A percentile compares a stretch with the other conserved stretches of the same genome.
Evolutionary conservation across 2,797 vertebrate species (phyloP).

Genomic region (Fringilla coelebs): DNA sequence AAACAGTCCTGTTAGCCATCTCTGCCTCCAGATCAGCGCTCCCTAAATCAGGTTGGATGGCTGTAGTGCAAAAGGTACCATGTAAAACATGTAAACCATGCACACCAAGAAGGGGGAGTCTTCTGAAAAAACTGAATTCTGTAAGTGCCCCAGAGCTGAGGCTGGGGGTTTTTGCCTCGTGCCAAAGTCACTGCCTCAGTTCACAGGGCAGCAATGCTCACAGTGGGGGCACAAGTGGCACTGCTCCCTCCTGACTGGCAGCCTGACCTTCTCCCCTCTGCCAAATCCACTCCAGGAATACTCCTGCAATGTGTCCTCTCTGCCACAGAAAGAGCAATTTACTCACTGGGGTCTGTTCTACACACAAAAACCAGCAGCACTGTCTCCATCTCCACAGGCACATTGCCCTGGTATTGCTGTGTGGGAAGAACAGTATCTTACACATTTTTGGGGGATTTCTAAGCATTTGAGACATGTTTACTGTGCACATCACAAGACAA

Average conservation of each 20-base stretch:
- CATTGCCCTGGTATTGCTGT: neutral
- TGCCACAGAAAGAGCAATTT: neutral
- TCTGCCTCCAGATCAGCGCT: neutral
- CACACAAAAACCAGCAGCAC: neutral
- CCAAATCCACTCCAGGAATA: neutral
- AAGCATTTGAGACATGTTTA: neutral
- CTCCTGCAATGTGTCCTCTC: neutral
- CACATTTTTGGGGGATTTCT: rapidly evolving
- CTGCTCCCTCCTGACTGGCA: neutral
- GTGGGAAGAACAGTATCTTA: neutral
- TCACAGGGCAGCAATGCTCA: rapidly evolving
- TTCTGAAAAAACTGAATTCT: neutral
- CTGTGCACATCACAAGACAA: neutral
- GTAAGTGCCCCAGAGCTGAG: neutral
- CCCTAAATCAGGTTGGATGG: neutral
- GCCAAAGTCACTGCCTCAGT: neutral
- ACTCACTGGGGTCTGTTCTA: neutral
- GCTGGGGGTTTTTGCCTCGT: neutral
- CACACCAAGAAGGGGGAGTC: neutral
- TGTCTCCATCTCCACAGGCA: neutral
- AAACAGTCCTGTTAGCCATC: neutral
- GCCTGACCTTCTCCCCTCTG: neutral
- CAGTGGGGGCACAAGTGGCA: neutral
- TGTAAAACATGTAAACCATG: neutral
- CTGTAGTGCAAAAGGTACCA: rapidly evolving